Conservation (phyloP, 2,113 vertebrate species). For the Anolis carolinensis region DNA sequence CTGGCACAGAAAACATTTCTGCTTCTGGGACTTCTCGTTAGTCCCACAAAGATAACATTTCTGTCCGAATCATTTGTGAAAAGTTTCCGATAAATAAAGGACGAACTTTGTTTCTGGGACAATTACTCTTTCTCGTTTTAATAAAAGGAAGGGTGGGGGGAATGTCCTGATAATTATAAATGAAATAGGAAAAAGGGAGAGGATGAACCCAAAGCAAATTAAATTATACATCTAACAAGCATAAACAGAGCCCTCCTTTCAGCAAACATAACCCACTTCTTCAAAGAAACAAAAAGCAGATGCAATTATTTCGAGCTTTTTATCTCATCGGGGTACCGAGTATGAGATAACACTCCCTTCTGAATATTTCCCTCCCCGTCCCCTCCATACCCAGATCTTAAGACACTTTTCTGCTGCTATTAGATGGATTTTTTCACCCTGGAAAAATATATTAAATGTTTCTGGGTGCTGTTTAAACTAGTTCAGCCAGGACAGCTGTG, state of each 20-base stretch:
- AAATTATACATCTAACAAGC: slow-evolving; percentile 66
- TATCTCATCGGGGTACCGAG: slow-evolving; percentile 61
- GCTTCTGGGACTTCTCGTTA: too few species aligned
- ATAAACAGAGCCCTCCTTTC: slow-evolving; percentile 56
- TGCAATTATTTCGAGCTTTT: slow-evolving; percentile 66
- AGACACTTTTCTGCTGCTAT: slow-evolving; percentile 36
- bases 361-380: slow-evolving; percentile 62
- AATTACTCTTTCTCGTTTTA: background rate
- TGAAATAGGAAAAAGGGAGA: background rate
- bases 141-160: background rate
- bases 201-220: slow-evolving; percentile 61
- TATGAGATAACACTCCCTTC: slow-evolving; percentile 39
- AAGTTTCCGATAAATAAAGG: background rate
- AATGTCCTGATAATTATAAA: slow-evolving; percentile 32
- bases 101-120: slow-evolving; percentile 16
- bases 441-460: slow-evolving; percentile 19
- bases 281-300: slow-evolving; percentile 69
- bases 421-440: background rate
- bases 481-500: background rate
- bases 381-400: slow-evolving; percentile 25
- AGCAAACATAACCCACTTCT: slow-evolving; percentile 66
- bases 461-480: background rate
- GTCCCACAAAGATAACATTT: too few species aligned
- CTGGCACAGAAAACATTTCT: too few species aligned
- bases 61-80: background rate